Conservation (phyloP, 2,888 invertebrate genomes). For the Oxyteleia sp. region DNA sequence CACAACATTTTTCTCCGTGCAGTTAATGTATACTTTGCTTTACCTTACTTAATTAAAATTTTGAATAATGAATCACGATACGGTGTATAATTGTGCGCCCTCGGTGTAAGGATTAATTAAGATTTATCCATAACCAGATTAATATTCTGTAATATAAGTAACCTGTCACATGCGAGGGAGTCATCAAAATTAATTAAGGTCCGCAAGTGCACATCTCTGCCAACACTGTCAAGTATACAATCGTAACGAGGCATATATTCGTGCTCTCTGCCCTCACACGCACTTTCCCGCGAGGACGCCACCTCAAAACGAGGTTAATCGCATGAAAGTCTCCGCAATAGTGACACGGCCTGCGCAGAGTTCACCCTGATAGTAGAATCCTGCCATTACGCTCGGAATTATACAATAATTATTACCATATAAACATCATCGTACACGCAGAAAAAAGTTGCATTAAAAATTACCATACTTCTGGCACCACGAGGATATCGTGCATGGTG, state of each 20-base stretch:
- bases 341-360: constrained; percentile 47
- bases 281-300: constrained; percentile 80
- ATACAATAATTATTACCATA: constrained; percentile 51
- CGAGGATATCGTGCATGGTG: too few species aligned
- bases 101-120: constrained; percentile 13
- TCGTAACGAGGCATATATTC: constrained; percentile 67
- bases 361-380: constrained; percentile 48
- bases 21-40: too few species aligned
- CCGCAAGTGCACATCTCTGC: constrained; percentile 33
- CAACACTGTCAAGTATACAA: constrained; percentile 50
- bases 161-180: constrained; percentile 34
- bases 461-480: too few species aligned
- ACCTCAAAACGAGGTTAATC: constrained; percentile 84
- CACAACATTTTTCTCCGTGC: too few species aligned
- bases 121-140: constrained; percentile 26
- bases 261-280: constrained; percentile 78
- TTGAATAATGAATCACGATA: too few species aligned
- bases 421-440: too few species aligned
- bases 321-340: constrained; percentile 73
- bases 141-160: constrained; percentile 30
- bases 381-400: constrained; percentile 29
- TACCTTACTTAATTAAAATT: too few species aligned
- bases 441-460: too few species aligned
- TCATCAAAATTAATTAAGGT: constrained; percentile 60
- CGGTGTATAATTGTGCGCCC: too few species aligned